phyloP scores from a whole-genome alignment of 1,140 invertebrate genomes.

The Anthonomus grandis region DNA sequence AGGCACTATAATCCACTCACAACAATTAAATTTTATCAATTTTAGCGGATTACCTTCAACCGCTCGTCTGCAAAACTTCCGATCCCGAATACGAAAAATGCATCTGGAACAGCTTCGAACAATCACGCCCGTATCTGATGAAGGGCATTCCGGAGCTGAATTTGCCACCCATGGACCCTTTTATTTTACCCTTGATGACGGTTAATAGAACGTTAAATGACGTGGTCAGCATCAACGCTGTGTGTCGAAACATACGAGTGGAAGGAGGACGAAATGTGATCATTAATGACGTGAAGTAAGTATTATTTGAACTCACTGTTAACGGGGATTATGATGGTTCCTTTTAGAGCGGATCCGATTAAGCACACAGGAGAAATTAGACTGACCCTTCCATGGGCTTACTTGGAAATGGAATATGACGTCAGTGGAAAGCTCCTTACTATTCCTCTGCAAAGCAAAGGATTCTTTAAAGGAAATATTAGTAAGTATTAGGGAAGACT shows the following conservation, averaged over 20 bases:
- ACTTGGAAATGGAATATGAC: slow-evolving; percentile 63
- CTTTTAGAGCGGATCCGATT: slow-evolving; percentile 58
- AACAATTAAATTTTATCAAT: too few relatives aligned
- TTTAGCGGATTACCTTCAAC: slow-evolving; percentile 56
- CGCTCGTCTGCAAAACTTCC: slow-evolving; percentile 54
- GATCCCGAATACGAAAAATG: slow-evolving; percentile 61
- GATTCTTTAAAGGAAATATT: slow-evolving; percentile 65
- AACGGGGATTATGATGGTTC: not conserved
- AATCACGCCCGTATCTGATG: slow-evolving; percentile 55
- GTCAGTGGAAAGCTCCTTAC: slow-evolving; percentile 62
- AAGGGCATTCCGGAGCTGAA: slow-evolving; percentile 63
- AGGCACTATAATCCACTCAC: too few relatives aligned
- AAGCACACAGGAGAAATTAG: slow-evolving; percentile 58
- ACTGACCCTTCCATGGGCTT: slow-evolving; percentile 56
- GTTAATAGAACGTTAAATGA: slow-evolving; percentile 62
- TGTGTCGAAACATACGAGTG: slow-evolving; percentile 62
- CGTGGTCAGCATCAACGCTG: slow-evolving; percentile 62
- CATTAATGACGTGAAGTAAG: slow-evolving; percentile 63
- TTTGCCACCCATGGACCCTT: slow-evolving; percentile 62
- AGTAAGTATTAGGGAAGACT: slow-evolving; percentile 58
- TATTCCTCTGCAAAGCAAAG: slow-evolving; percentile 63
- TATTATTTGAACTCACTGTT: slow-evolving; percentile 19
- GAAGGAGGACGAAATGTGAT: slow-evolving; percentile 59
- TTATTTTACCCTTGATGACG: slow-evolving; percentile 58
- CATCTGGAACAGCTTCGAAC: slow-evolving; percentile 56